phyloP scores from a whole-genome alignment of 2,888 invertebrate species.

The Oscheius sp. region DNA sequence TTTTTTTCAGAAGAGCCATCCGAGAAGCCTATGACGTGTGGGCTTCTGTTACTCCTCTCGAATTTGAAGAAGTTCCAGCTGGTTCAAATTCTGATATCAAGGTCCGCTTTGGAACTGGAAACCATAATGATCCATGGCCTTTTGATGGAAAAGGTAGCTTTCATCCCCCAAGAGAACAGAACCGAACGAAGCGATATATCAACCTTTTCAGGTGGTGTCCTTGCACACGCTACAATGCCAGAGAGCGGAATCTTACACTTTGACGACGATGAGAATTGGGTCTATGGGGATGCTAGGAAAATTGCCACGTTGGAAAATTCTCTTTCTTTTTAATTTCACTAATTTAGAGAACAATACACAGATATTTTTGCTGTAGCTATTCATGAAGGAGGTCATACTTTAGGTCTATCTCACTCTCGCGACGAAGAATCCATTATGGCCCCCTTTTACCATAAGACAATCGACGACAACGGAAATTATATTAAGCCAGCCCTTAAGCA shows the following conservation, averaged over 20 bases:
- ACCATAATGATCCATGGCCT: constrained; percentile 69
- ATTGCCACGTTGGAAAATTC: constrained; percentile 40
- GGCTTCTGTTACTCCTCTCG: constrained; percentile 58
- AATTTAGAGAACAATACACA: constrained; percentile 48
- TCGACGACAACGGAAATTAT: constrained; percentile 62
- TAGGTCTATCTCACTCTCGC: constrained; percentile 56
- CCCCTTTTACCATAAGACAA: constrained; percentile 66
- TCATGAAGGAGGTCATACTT: constrained; percentile 65
- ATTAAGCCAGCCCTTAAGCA: constrained; percentile 60
- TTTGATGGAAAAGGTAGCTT: constrained; percentile 64
- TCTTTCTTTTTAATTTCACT: neutral
- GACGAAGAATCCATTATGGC: constrained; percentile 68
- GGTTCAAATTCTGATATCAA: constrained; percentile 53
- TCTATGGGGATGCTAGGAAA: constrained; percentile 61
- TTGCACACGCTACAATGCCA: constrained; percentile 69
- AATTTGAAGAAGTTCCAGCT: constrained; percentile 61
- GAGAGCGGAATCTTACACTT: constrained; percentile 68
- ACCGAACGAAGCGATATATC: neutral
- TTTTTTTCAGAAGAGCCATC: constrained; percentile 56
- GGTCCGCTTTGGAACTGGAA: constrained; percentile 61
- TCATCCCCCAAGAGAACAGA: neutral
- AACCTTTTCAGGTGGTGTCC: constrained; percentile 65
- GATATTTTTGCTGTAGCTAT: constrained; percentile 67
- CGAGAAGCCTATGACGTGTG: constrained; percentile 65
- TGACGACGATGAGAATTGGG: constrained; percentile 69